A percentile compares a stretch with the other conserved stretches of the same genome.
phyloP scores from a whole-genome alignment of 1,140 invertebrate species.

The Wasmannia auropunctata region DNA sequence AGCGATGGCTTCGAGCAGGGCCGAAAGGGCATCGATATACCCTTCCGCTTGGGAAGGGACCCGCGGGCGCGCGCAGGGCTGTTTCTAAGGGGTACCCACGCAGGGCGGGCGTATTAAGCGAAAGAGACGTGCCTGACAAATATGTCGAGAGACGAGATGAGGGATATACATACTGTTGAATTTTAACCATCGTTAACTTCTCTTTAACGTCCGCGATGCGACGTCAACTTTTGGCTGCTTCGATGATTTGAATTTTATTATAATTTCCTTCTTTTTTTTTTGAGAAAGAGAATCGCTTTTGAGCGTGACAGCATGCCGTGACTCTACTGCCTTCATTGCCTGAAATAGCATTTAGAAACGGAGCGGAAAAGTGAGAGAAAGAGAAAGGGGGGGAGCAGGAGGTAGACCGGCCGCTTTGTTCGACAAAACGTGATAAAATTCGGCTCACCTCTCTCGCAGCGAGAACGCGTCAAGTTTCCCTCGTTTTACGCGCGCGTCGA shows the following conservation, averaged over 20 bases:
- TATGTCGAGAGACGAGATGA: neutral
- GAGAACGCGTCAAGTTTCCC: neutral
- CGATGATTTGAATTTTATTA: neutral
- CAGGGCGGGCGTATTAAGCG: no score
- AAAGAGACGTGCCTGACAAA: neutral
- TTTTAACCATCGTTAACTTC: neutral
- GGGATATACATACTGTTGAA: neutral
- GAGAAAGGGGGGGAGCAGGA: no score
- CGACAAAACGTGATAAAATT: neutral
- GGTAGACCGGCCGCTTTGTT: neutral
- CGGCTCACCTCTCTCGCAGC: neutral
- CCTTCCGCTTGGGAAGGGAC: neutral
- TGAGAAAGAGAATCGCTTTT: neutral
- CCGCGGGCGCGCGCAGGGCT: neutral
- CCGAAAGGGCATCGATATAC: constrained; percentile 7
- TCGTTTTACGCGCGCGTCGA: neutral
- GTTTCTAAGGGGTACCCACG: neutral
- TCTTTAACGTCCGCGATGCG: no score
- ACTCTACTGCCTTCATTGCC: neutral
- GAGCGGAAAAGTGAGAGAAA: neutral
- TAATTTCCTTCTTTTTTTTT: no score
- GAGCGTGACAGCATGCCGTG: neutral
- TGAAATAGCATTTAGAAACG: neutral
- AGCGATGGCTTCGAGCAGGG: constrained; percentile 40
- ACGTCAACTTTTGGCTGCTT: no score